Conservation (phyloP, 2,113 vertebrate genomes). For the Xiphias gladius region DNA sequence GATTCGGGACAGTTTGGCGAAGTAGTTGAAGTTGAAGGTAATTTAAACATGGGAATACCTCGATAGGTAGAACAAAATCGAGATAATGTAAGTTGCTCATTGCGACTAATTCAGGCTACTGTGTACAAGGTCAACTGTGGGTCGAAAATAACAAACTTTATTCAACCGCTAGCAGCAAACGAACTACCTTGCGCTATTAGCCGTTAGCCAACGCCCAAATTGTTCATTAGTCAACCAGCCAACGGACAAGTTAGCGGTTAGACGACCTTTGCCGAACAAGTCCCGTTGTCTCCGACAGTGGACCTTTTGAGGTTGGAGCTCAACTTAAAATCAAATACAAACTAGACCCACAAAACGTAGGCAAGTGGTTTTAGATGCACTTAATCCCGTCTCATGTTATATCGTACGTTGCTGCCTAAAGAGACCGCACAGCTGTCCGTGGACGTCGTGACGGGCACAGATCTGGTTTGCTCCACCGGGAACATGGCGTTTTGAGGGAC, state of each 20-base stretch:
- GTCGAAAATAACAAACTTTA: not conserved
- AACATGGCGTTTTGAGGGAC: no score
- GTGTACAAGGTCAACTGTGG: not conserved
- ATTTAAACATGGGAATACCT: not conserved
- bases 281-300: not conserved
- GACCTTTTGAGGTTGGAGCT: not conserved
- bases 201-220: not conserved
- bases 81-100: not conserved
- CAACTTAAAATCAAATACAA: not conserved
- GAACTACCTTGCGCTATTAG: not conserved
- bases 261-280: not conserved
- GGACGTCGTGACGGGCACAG: no score
- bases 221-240: not conserved
- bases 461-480: no score
- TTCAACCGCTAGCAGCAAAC: not conserved
- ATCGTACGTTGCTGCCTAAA: no score
- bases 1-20: not conserved
- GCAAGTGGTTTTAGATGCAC: not conserved
- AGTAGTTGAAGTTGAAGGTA: not conserved
- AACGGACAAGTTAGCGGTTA: not conserved
- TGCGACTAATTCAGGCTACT: accelerated
- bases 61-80: no score
- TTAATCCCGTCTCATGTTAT: not conserved
- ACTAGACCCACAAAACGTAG: not conserved
- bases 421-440: no score